Conservation (phyloP, 1,140 invertebrate species). For the Dufourea novaeangliae region DNA sequence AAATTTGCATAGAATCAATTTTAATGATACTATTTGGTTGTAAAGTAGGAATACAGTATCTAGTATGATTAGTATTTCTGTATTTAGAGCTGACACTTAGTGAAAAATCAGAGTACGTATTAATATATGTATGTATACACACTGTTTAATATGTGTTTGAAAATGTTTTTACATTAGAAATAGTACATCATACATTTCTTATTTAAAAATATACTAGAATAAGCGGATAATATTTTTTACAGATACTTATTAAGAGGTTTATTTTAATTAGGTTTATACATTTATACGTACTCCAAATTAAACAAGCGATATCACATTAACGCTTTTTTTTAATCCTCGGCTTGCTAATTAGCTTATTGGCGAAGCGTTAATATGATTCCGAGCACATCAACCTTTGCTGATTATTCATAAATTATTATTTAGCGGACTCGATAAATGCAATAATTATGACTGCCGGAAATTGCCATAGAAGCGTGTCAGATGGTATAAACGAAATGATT, state of each 20-base stretch:
- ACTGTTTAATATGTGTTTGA: no score
- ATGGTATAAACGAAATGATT: neutral
- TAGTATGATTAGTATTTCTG: no score
- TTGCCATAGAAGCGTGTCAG: neutral
- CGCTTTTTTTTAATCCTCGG: no score
- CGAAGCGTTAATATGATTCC: neutral
- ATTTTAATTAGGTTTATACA: neutral
- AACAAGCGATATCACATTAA: neutral
- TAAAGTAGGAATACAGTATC: no score
- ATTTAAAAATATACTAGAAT: no score
- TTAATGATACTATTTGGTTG: no score
- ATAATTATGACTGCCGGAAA: neutral
- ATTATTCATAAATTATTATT: slow-evolving; percentile 18
- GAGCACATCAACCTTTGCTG: neutral
- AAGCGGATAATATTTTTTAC: neutral
- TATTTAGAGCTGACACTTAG: no score
- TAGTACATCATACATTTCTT: no score
- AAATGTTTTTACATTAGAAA: no score
- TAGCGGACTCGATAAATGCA: neutral
- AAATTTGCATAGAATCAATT: no score
- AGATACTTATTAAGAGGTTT: neutral
- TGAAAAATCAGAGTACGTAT: no score
- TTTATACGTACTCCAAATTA: neutral
- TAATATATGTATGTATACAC: no score
- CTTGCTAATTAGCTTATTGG: neutral